These are phyloP conservation scores for Agapornis roseicollis DNA, from an alignment of 2,113 vertebrate genomes.

Conservation along the genomic window DNA sequence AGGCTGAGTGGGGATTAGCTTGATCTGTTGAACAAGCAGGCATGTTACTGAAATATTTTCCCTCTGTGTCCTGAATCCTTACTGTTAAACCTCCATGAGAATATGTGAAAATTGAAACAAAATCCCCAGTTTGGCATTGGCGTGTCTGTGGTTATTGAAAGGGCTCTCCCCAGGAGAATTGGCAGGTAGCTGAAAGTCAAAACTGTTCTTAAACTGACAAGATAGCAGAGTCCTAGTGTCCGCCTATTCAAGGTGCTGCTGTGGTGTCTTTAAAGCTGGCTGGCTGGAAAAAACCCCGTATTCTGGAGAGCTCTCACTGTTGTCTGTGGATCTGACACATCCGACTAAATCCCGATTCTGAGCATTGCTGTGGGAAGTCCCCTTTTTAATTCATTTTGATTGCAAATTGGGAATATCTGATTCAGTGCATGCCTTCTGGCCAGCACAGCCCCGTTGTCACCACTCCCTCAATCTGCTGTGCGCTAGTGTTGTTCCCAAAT, in stretches of 20 bases:
- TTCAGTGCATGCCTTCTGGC: constrained; percentile 46
- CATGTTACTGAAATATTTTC: constrained; percentile 6
- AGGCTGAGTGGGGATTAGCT: background rate
- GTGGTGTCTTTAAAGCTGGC: constrained; percentile 1
- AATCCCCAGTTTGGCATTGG: constrained; percentile 24
- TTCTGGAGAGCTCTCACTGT: constrained; percentile 53
- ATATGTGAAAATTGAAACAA: constrained; percentile 53
- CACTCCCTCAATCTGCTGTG: background rate
- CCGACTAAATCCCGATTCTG: background rate
- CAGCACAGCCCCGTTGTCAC: background rate
- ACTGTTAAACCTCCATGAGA: background rate
- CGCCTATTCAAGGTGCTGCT: background rate
- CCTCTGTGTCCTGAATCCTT: background rate
- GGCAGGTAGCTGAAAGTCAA: constrained; percentile 39
- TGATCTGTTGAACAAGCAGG: background rate
- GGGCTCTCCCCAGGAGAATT: constrained; percentile 13
- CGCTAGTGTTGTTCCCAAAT: constrained; percentile 1
- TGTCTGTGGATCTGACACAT: constrained; percentile 42
- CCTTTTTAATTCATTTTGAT: constrained; percentile 51
- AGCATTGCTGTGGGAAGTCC: constrained; percentile 37
- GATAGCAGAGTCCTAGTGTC: background rate
- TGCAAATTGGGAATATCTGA: constrained; percentile 24
- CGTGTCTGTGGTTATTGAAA: constrained; percentile 22
- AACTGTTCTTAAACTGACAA: background rate
- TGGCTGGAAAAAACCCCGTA: constrained; percentile 39